A percentile compares a stretch with the other conserved stretches of the same genome.
Conservation (phyloP, 2,113 vertebrate species). For the Taxidea taxus region DNA sequence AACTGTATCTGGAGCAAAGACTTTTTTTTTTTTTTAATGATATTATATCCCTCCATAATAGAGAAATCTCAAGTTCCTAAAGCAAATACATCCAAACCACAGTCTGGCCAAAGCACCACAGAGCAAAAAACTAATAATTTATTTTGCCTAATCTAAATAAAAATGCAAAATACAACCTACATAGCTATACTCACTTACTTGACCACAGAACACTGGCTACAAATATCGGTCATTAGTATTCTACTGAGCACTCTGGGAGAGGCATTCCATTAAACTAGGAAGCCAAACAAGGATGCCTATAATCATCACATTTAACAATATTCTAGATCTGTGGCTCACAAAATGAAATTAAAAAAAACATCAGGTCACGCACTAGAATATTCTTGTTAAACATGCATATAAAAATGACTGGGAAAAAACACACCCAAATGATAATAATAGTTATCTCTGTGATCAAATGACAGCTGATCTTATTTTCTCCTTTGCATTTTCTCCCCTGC, state of each 20-base stretch:
- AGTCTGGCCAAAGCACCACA: neutral
- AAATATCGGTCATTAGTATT: constrained; percentile 17
- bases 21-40: neutral
- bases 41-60: neutral
- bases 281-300: neutral
- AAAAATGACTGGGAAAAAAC: constrained; percentile 23
- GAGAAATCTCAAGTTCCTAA: constrained; percentile 40
- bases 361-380: neutral
- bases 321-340: neutral
- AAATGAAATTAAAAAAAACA: constrained; percentile 24
- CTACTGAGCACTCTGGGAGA: neutral
- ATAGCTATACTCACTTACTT: neutral
- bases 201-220: neutral
- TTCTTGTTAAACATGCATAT: neutral
- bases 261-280: neutral
- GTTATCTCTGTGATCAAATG: neutral
- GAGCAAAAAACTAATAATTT: constrained; percentile 51
- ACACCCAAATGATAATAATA: neutral
- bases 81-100: constrained; percentile 10
- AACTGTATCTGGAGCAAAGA: neutral
- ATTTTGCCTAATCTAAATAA: constrained; percentile 44
- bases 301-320: neutral
- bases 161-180: neutral
- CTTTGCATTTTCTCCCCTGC: neutral
- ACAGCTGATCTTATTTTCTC: neutral